Evolutionary conservation across 1,140 invertebrate species (phyloP).

Genomic region (Zaprionus inermis): DNA sequence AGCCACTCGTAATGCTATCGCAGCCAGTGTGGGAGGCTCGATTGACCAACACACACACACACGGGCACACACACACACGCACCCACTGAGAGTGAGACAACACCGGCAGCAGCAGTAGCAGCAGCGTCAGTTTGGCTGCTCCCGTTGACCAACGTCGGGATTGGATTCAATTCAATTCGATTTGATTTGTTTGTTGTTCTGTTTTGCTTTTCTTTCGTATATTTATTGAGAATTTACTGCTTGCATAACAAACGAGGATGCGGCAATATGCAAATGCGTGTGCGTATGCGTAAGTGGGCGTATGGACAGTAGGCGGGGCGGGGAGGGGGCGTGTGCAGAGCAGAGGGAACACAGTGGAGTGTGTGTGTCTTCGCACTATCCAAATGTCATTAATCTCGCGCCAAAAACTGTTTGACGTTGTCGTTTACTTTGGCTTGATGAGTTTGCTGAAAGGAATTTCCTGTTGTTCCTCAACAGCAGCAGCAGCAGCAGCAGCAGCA

Average conservation of each 20-base stretch:
- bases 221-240: conserved; percentile 83
- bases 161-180: conserved; percentile 5
- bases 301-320: conserved; percentile 3
- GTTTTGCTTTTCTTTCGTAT: conserved; percentile 77
- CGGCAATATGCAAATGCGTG: conserved; percentile 64
- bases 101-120: conserved; percentile 1
- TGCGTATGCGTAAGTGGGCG: conserved; percentile 64
- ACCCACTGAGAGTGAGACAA: conserved; percentile 6
- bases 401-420: conserved; percentile 54
- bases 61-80: background rate
- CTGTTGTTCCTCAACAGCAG: conserved; percentile 44
- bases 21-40: conserved; percentile 44
- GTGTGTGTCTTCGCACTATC: conserved; percentile 8
- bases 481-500: background rate
- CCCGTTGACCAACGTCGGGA: conserved; percentile 19
- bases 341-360: too few species aligned
- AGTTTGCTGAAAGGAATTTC: conserved; percentile 81
- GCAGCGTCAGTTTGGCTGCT: conserved; percentile 46
- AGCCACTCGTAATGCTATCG: background rate
- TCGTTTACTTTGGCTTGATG: conserved; percentile 74
- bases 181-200: conserved; percentile 75
- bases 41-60: conserved; percentile 18
- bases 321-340: background rate
- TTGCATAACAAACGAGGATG: conserved; percentile 74
- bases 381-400: conserved; percentile 79